Evolutionary conservation across 2,888 invertebrate genomes (phyloP).

Genomic region (Leucozona laternaria): DNA sequence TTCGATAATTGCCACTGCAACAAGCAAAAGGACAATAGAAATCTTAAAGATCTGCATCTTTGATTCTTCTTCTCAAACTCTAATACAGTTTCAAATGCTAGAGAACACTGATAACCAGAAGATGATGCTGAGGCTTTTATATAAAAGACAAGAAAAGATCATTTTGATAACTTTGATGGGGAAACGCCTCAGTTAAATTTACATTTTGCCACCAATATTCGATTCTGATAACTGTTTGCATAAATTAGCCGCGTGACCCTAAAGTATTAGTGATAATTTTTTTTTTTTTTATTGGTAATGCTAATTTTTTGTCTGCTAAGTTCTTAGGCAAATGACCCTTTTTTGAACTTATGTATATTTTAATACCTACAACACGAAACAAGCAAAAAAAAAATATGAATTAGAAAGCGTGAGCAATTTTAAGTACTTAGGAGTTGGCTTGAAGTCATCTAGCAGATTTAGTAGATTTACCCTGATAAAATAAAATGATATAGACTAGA

Average conservation of each 20-base stretch:
- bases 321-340: not conserved
- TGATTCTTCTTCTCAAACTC: conserved; percentile 27
- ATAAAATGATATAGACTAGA: too few species aligned
- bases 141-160: conserved; percentile 58
- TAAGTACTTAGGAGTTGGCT: too few species aligned
- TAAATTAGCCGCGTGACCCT: conserved; percentile 19
- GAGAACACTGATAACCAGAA: conserved; percentile 74
- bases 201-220: conserved; percentile 32
- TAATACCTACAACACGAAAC: too few species aligned
- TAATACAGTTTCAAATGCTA: conserved; percentile 53
- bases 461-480: too few species aligned
- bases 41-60: conserved; percentile 56
- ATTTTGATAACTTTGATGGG: not conserved
- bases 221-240: conserved; percentile 40
- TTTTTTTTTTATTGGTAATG: conserved; percentile 2
- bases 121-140: conserved; percentile 72
- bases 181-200: conserved; percentile 41
- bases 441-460: too few species aligned
- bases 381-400: not conserved
- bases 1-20: conserved; percentile 62
- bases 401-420: not conserved
- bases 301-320: not conserved
- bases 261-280: not conserved
- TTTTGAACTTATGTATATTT: not conserved
- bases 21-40: conserved; percentile 65